Conservation (phyloP, 2,888 invertebrate species). For the Cantharis rustica region DNA sequence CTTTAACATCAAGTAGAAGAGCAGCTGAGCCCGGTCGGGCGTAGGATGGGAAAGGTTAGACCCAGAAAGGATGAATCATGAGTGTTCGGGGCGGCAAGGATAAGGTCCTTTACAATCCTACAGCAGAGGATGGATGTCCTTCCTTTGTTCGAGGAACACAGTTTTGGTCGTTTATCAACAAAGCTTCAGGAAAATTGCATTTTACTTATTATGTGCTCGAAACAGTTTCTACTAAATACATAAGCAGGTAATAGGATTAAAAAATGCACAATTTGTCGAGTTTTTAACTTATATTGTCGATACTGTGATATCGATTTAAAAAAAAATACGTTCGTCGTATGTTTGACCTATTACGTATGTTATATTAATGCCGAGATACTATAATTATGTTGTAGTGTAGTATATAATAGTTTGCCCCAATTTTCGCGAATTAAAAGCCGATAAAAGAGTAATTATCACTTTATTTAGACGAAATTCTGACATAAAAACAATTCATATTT, state of each 20-base stretch:
- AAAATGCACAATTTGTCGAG: background rate
- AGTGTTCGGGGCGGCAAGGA: conserved; percentile 50
- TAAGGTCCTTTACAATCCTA: conserved; percentile 48
- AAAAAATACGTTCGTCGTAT: background rate
- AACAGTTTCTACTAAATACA: conserved; percentile 7
- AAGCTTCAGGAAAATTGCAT: conserved; percentile 17
- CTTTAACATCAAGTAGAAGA: conserved; percentile 38
- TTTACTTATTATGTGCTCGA: conserved; percentile 17
- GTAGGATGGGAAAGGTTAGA: conserved; percentile 50
- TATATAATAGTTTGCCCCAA: background rate
- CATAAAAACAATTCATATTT: conserved; percentile 22
- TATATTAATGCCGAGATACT: background rate
- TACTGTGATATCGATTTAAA: background rate
- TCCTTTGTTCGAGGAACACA: conserved; percentile 41
- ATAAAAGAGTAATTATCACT: conserved; percentile 1
- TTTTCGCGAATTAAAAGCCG: background rate
- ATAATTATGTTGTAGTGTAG: background rate
- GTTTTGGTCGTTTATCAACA: conserved; percentile 40
- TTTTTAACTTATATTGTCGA: background rate
- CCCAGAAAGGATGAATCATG: conserved; percentile 55
- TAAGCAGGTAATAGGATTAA: conserved; percentile 6
- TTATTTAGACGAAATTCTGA: background rate
- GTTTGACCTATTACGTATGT: background rate
- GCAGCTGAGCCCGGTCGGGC: conserved; percentile 43
- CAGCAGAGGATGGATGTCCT: conserved; percentile 42